phyloP scores from a whole-genome alignment of 1,140 invertebrate species.

The Drosophila lacteicornis region DNA sequence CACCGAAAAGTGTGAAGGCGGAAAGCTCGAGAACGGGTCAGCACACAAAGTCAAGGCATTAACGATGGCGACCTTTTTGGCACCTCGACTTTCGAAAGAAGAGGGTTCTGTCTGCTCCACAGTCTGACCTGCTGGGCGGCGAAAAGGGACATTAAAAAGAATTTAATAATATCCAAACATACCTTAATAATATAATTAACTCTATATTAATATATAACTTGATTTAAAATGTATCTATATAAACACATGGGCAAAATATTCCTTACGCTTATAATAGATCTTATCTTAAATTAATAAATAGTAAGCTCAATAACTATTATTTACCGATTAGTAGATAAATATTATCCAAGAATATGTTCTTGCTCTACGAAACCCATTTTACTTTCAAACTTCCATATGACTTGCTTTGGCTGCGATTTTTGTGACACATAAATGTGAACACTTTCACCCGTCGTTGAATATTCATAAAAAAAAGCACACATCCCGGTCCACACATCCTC shows the following conservation, averaged over 20 bases:
- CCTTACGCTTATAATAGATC: not conserved
- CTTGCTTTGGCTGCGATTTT: not conserved
- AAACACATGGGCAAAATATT: no score
- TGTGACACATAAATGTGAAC: not conserved
- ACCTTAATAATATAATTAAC: not conserved
- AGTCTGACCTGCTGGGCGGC: not conserved
- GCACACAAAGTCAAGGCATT: constrained; percentile 38
- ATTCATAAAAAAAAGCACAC: not conserved
- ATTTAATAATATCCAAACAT: not conserved
- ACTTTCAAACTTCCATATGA: not conserved
- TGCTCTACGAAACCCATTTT: no score
- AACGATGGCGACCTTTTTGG: constrained; percentile 35
- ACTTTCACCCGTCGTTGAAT: not conserved
- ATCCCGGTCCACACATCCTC: not conserved
- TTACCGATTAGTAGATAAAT: no score
- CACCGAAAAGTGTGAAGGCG: constrained; percentile 33
- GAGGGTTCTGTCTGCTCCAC: not conserved
- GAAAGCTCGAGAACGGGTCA: constrained; percentile 12
- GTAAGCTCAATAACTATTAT: no score
- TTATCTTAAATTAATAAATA: not conserved
- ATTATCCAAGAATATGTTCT: no score
- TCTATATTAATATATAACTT: not conserved
- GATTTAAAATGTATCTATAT: not conserved
- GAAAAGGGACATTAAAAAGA: not conserved
- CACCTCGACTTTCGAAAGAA: constrained; percentile 11